Conservation (phyloP, 2,888 invertebrate genomes). For the Dryobotodes eremita region DNA sequence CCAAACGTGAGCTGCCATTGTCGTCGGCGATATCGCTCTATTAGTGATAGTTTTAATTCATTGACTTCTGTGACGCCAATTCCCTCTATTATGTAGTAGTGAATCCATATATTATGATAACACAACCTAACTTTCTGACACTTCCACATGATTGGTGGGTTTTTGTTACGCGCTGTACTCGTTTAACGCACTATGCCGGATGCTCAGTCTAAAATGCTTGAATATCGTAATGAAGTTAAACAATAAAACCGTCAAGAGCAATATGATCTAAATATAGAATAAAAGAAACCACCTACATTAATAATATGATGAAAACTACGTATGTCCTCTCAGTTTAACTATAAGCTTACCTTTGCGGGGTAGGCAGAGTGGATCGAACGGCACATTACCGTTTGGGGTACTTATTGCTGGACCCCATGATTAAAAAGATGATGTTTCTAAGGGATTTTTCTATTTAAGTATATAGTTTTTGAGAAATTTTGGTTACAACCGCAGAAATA, state of each 20-base stretch:
- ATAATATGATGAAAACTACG: background rate
- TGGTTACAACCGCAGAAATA: background rate
- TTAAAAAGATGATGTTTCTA: background rate
- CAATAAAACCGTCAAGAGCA: background rate
- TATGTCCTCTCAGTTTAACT: background rate
- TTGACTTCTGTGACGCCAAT: slow-evolving; percentile 53
- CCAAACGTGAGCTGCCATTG: slow-evolving; percentile 84
- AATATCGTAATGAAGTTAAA: background rate
- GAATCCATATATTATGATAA: slow-evolving; percentile 17
- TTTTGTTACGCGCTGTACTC: background rate
- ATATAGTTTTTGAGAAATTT: background rate
- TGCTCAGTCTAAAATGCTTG: background rate
- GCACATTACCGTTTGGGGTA: background rate
- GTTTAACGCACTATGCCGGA: too few species aligned
- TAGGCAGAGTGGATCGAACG: background rate
- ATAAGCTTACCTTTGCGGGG: background rate
- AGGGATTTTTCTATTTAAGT: background rate
- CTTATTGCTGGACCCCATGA: background rate
- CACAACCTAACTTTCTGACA: background rate
- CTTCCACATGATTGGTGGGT: background rate
- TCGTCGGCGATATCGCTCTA: slow-evolving; percentile 73
- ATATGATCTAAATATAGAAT: background rate
- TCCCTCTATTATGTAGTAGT: slow-evolving; percentile 28
- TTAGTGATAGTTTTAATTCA: slow-evolving; percentile 69
- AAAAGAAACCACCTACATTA: background rate